phyloP scores from a whole-genome alignment of 1,140 invertebrate genomes.

The Heliconius himera region DNA sequence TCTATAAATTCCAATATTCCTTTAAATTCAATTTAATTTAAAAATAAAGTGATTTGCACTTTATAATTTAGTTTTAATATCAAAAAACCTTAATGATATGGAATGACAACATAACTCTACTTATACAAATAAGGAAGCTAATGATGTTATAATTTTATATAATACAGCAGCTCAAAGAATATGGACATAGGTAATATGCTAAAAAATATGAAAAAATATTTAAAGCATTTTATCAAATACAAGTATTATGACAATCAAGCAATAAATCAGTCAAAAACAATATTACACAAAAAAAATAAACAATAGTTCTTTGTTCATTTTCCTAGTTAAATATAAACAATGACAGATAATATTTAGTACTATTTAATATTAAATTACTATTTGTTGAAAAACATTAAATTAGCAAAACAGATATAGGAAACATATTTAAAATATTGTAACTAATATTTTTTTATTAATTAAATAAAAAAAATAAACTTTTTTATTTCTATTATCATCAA shows the following conservation, averaged over 20 bases:
- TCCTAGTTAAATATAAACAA: not conserved
- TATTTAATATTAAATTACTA: too few relatives aligned
- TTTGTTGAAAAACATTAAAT: too few relatives aligned
- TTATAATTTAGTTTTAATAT: too few relatives aligned
- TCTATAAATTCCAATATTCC: not conserved
- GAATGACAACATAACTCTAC: not conserved
- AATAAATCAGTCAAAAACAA: not conserved
- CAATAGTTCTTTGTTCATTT: not conserved
- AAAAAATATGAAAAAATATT: not conserved
- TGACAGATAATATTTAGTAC: not conserved
- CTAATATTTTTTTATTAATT: too few relatives aligned
- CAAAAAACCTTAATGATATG: not conserved
- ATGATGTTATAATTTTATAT: not conserved
- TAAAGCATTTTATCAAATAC: not conserved
- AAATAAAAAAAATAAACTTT: not conserved
- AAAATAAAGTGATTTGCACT: too few relatives aligned
- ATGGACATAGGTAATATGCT: too few relatives aligned
- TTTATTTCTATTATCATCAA: not conserved
- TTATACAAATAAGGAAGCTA: not conserved
- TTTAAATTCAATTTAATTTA: too few relatives aligned
- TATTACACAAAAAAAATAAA: not conserved
- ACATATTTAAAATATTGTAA: too few relatives aligned
- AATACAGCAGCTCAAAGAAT: not conserved
- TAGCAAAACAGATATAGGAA: too few relatives aligned
- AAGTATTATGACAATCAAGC: not conserved